phyloP scores from a whole-genome alignment of 2,888 invertebrate genomes.

The Auanema sp. region DNA sequence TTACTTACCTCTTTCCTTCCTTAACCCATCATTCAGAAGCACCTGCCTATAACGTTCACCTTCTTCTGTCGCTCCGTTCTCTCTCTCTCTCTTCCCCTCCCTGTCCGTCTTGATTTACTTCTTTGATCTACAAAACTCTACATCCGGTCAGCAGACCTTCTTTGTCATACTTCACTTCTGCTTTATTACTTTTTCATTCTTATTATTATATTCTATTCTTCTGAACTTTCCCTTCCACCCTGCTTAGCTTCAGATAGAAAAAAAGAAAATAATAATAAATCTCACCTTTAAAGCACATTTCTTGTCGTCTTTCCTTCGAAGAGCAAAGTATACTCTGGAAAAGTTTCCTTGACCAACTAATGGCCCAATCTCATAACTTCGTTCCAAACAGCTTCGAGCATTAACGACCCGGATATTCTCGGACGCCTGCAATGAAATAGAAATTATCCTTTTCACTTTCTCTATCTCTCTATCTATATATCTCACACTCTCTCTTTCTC shows the following conservation, averaged over 20 bases:
- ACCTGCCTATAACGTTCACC: too few relatives aligned
- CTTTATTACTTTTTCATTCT: too few relatives aligned
- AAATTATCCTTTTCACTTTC: too few relatives aligned
- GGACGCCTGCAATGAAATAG: slow-evolving; percentile 19
- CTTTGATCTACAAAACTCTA: neutral
- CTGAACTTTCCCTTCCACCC: neutral
- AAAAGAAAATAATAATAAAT: slow-evolving; percentile 2
- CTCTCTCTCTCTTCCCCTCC: too few relatives aligned
- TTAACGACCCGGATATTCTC: slow-evolving; percentile 33
- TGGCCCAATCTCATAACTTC: slow-evolving; percentile 42
- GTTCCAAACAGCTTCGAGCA: slow-evolving; percentile 33
- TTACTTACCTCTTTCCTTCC: too few relatives aligned
- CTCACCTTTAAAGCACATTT: slow-evolving; percentile 47
- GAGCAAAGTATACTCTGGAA: slow-evolving; percentile 36
- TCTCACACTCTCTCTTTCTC: too few relatives aligned
- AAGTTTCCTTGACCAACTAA: slow-evolving; percentile 49
- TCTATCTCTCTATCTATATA: too few relatives aligned
- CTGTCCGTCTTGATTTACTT: too few relatives aligned
- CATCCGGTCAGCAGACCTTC: neutral
- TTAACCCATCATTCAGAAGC: too few relatives aligned
- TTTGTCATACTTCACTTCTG: neutral
- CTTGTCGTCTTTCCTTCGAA: slow-evolving; percentile 36
- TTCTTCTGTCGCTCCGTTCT: too few relatives aligned
- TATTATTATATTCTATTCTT: too few relatives aligned
- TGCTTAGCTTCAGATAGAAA: neutral